These are phyloP conservation scores for Pseudoatta argentina DNA, from an alignment of 1,140 invertebrate species.

Conservation along the genomic window DNA sequence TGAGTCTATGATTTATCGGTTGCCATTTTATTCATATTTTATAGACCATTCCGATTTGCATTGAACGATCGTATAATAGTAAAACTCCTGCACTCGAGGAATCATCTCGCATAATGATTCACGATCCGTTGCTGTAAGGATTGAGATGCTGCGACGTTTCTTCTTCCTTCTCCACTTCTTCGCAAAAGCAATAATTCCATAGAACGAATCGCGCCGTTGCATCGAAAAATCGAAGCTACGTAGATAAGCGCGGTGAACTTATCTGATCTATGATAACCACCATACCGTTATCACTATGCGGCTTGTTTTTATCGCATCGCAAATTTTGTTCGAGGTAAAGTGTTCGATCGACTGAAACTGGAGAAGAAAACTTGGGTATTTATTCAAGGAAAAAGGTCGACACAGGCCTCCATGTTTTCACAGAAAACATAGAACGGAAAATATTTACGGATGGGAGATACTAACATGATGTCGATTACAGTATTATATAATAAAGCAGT, in stretches of 20 bases:
- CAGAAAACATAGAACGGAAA: not conserved
- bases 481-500: not conserved
- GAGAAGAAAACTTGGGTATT: not conserved
- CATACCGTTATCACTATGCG: not conserved
- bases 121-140: slow-evolving; percentile 18
- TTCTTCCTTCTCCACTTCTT: slow-evolving; percentile 14
- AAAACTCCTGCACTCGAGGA: slow-evolving; percentile 25
- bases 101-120: slow-evolving; percentile 34
- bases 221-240: slow-evolving; percentile 14
- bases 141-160: slow-evolving; percentile 40
- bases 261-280: slow-evolving; percentile 21
- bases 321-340: not conserved
- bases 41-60: not conserved
- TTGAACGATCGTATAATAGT: slow-evolving; percentile 16
- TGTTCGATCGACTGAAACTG: not conserved
- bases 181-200: slow-evolving; percentile 24
- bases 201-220: slow-evolving; percentile 5
- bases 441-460: not conserved
- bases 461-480: not conserved
- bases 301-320: slow-evolving; percentile 13
- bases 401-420: not conserved
- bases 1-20: slow-evolving; percentile 27
- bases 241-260: slow-evolving; percentile 8
- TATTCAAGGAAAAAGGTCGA: slow-evolving; percentile 4
- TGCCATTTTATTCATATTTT: slow-evolving; percentile 36